phyloP scores from a whole-genome alignment of 2,113 vertebrate species.

The Arvicanthis niloticus region DNA sequence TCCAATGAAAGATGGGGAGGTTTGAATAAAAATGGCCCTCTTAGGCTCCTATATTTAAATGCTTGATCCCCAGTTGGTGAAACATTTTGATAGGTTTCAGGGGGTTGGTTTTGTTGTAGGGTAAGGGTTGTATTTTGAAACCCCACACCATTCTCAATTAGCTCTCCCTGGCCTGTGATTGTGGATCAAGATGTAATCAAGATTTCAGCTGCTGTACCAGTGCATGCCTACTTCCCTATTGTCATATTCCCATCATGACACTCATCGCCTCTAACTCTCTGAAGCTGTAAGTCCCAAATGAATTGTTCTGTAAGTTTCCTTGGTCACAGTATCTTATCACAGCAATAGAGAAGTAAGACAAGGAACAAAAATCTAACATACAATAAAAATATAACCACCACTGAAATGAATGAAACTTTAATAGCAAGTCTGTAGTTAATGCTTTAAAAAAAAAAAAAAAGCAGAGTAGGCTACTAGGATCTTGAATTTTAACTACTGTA shows the following conservation, averaged over 20 bases:
- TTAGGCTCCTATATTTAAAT: neutral
- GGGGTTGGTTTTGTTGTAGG: neutral
- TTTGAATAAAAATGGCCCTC: neutral
- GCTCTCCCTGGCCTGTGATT: neutral
- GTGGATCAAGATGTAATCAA: neutral
- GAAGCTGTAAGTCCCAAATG: neutral
- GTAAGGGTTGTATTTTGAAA: neutral
- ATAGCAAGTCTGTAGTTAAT: neutral
- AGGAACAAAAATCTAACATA: neutral
- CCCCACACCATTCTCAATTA: neutral
- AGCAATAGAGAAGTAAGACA: neutral
- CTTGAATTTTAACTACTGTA: neutral
- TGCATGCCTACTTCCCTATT: neutral
- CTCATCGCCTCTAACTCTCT: neutral
- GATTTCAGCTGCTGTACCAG: neutral
- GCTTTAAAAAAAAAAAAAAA: neutral
- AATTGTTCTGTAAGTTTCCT: neutral
- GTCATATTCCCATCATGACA: too few relatives aligned
- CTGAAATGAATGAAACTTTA: neutral
- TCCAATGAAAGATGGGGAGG: neutral
- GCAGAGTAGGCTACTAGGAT: neutral
- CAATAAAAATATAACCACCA: neutral
- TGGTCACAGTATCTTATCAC: neutral
- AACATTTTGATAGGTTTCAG: neutral
- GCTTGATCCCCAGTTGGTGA: neutral